phyloP scores from a whole-genome alignment of 1,140 invertebrate species.

The Drosophila teissieri region DNA sequence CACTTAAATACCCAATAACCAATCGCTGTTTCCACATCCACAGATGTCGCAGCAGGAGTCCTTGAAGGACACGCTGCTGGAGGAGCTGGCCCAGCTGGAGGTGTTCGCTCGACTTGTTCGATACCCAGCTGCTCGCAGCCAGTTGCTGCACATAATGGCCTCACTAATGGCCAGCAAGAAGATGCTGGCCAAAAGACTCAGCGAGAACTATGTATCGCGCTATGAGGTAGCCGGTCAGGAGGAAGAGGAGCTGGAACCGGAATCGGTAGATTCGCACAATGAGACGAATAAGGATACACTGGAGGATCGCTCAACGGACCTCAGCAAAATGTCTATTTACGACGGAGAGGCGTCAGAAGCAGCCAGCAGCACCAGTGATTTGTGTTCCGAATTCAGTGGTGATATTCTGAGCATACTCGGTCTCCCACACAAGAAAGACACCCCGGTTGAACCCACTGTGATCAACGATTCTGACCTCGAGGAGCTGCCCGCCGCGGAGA shows the following conservation, averaged over 20 bases:
- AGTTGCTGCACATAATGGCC: slow-evolving; percentile 89
- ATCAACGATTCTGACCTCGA: slow-evolving; percentile 1
- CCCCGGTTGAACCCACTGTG: slow-evolving; percentile 1
- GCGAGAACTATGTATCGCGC: slow-evolving; percentile 48
- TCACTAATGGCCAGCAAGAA: slow-evolving; percentile 84
- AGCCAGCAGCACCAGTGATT: background rate
- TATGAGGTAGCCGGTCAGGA: slow-evolving; percentile 10
- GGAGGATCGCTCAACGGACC: background rate
- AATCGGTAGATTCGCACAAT: background rate
- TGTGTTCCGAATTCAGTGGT: too few species aligned
- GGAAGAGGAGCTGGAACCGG: background rate
- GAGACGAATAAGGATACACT: background rate
- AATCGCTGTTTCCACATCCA: slow-evolving; percentile 16
- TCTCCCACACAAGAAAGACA: too few species aligned
- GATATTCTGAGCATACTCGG: too few species aligned
- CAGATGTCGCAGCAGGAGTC: slow-evolving; percentile 88
- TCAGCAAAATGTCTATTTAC: slow-evolving; percentile 1
- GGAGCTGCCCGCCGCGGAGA: slow-evolving; percentile 16
- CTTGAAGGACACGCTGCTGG: slow-evolving; percentile 86
- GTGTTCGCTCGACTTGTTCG: slow-evolving; percentile 90
- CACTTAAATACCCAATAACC: background rate
- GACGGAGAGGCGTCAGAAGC: background rate
- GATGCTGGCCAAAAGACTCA: slow-evolving; percentile 56
- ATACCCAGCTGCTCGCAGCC: slow-evolving; percentile 88
- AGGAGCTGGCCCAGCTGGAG: slow-evolving; percentile 90